These are phyloP conservation scores for Caprella mutica DNA, from an alignment of 2,888 invertebrate species.

Conservation along the genomic window DNA sequence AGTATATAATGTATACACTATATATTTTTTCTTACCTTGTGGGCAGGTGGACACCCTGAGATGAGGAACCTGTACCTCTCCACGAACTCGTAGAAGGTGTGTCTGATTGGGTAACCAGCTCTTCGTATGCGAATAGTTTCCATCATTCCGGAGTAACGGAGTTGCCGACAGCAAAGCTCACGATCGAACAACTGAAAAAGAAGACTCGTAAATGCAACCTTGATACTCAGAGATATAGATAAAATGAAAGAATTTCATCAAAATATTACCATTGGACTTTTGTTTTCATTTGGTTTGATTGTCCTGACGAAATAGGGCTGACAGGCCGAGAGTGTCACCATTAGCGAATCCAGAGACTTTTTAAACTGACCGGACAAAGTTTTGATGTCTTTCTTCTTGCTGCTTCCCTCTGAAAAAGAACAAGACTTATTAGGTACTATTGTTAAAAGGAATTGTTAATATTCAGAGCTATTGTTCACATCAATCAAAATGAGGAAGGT, in stretches of 20 bases:
- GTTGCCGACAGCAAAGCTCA: conserved; percentile 85
- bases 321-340: conserved; percentile 86
- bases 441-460: no score
- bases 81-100: conserved; percentile 90
- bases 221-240: neutral
- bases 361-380: conserved; percentile 94
- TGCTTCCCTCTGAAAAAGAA: no score
- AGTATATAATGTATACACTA: no score
- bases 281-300: conserved; percentile 95
- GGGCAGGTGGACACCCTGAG: conserved; percentile 75
- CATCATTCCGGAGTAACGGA: conserved; percentile 99
- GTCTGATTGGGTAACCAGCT: conserved; percentile 96
- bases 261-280: conserved; percentile 80
- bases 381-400: no score
- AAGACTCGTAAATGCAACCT: neutral
- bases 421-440: neutral
- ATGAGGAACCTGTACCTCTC: conserved; percentile 91
- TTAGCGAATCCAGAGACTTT: conserved; percentile 84
- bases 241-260: neutral
- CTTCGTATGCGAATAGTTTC: conserved; percentile 94
- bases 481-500: no score
- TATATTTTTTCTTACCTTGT: conserved; percentile 47
- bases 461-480: no score
- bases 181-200: conserved; percentile 77
- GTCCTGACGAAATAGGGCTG: conserved; percentile 98